Percentiles rank a stretch among this genome's conserved stretches.
phyloP scores from a whole-genome alignment of 2,888 invertebrate genomes.

The Torymus aiolomorphi region DNA sequence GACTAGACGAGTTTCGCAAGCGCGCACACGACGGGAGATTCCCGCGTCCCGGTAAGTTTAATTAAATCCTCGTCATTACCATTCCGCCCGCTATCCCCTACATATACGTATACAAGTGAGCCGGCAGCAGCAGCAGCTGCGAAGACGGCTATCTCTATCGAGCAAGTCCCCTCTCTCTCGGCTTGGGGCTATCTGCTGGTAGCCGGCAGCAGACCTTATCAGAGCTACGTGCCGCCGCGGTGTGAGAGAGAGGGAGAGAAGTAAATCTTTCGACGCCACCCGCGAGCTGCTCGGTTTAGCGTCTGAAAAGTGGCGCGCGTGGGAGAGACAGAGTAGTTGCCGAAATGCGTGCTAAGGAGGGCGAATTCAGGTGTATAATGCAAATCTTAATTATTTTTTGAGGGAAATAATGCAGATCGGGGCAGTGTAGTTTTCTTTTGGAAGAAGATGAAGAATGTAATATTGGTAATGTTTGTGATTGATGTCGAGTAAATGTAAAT shows the following conservation, averaged over 20 bases:
- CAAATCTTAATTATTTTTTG: no score
- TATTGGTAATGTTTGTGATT: no score
- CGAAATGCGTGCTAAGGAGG: no score
- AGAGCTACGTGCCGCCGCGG: constrained; percentile 4
- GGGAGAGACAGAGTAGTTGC: no score
- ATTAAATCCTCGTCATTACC: constrained; percentile 51
- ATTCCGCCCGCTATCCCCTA: constrained; percentile 30
- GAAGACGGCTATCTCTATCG: neutral
- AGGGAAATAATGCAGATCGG: no score
- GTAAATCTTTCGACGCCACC: constrained; percentile 28
- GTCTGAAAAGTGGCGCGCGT: no score
- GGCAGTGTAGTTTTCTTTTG: no score
- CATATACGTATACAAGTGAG: neutral
- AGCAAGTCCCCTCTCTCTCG: neutral
- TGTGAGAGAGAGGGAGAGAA: neutral
- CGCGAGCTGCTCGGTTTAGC: no score
- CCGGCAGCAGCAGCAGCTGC: no score
- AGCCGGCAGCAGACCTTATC: constrained; percentile 25
- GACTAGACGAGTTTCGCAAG: constrained; percentile 33
- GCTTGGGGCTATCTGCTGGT: neutral
- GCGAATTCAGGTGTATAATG: no score
- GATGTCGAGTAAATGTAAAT: no score
- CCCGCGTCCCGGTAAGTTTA: constrained; percentile 26
- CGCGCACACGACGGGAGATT: neutral
- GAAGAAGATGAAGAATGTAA: no score